phyloP scores from a whole-genome alignment of 1,140 invertebrate genomes.

The Branchinecta lynchi region DNA sequence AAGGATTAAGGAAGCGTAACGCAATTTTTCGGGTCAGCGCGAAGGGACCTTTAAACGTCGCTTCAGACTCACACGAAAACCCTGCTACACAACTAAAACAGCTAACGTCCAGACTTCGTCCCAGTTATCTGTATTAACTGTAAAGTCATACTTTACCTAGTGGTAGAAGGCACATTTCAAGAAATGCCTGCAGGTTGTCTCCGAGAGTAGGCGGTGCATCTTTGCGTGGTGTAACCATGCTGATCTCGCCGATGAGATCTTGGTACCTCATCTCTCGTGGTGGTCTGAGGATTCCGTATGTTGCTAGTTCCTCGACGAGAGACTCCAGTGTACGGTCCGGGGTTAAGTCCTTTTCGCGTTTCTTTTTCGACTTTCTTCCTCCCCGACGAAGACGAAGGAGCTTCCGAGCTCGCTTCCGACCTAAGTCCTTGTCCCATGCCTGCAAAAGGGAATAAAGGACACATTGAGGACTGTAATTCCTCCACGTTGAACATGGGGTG shows the following conservation, averaged over 20 bases:
- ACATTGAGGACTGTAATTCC: too few relatives aligned
- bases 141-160: constrained; percentile 37
- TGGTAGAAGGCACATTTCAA: constrained; percentile 78
- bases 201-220: constrained; percentile 49
- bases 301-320: constrained; percentile 75
- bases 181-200: constrained; percentile 71
- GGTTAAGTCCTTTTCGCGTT: constrained; percentile 88
- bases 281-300: constrained; percentile 71
- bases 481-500: too few relatives aligned
- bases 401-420: background rate
- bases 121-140: background rate
- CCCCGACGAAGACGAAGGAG: constrained; percentile 33
- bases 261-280: constrained; percentile 51
- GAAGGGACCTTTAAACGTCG: too few relatives aligned
- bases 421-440: background rate
- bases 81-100: too few relatives aligned
- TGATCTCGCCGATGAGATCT: constrained; percentile 65
- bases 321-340: constrained; percentile 77
- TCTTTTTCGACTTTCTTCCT: constrained; percentile 70
- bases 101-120: too few relatives aligned
- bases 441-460: background rate
- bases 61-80: too few relatives aligned
- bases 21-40: too few relatives aligned
- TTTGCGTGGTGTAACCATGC: constrained; percentile 41
- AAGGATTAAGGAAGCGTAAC: too few relatives aligned